phyloP scores from a whole-genome alignment of 2,797 vertebrate genomes.

The Sebastes taczanowskii region DNA sequence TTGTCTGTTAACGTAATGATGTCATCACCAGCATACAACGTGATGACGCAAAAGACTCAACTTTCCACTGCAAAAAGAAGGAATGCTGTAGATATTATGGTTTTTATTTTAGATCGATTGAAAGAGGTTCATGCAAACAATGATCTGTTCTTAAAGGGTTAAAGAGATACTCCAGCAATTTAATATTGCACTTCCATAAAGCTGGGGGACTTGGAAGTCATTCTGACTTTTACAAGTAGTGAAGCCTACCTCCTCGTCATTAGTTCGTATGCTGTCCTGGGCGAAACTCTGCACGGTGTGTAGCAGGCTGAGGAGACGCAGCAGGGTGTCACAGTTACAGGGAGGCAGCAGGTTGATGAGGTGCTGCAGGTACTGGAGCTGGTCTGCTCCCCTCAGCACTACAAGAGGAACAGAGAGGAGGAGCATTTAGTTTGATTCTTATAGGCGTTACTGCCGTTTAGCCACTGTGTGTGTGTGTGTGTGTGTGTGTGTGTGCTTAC shows the following conservation, averaged over 20 bases:
- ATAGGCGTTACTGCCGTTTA: too few relatives aligned
- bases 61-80: too few relatives aligned
- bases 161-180: too few relatives aligned
- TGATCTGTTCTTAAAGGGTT: too few relatives aligned
- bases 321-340: conserved; percentile 92
- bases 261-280: conserved; percentile 78
- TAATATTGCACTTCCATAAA: too few relatives aligned
- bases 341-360: conserved; percentile 92
- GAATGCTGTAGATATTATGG: too few relatives aligned
- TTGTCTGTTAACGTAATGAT: too few relatives aligned
- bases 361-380: conserved; percentile 87
- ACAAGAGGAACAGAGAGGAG: neutral
- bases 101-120: too few relatives aligned
- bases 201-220: too few relatives aligned
- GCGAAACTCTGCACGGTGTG: conserved; percentile 86
- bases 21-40: too few relatives aligned
- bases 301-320: conserved; percentile 87
- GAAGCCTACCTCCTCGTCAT: conserved; percentile 84
- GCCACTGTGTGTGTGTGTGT: neutral
- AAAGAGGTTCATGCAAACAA: too few relatives aligned
- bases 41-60: too few relatives aligned
- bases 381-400: conserved; percentile 83
- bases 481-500: conserved; percentile 68
- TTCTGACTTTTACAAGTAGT: neutral
- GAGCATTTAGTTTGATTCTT: neutral